Conservation (phyloP, 2,888 invertebrate genomes). For the Sycophila texana region DNA sequence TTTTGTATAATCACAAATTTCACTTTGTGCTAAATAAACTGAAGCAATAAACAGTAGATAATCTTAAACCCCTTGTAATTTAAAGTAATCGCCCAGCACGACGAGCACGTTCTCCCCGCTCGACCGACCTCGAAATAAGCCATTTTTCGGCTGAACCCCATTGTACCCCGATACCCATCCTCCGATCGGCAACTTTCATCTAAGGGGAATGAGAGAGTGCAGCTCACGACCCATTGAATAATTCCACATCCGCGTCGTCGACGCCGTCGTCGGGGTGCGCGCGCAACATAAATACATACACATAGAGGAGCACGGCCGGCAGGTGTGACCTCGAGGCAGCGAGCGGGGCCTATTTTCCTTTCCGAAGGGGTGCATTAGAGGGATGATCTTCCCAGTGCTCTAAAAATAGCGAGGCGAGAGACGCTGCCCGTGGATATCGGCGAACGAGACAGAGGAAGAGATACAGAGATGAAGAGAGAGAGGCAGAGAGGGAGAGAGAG, state of each 20-base stretch:
- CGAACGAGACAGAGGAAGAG: conserved; percentile 24
- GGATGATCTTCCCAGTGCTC: conserved; percentile 39
- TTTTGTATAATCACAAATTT: no score
- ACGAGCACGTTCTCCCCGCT: no score
- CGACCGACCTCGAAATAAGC: no score
- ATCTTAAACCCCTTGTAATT: no score
- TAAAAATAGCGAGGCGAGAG: conserved; percentile 36
- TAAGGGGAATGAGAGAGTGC: no score
- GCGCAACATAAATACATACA: conserved; percentile 7
- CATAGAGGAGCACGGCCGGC: not conserved
- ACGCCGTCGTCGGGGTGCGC: not conserved
- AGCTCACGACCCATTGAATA: conserved; percentile 15
- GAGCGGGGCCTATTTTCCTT: conserved; percentile 40
- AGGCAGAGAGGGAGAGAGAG: conserved; percentile 7
- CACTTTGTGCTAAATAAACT: no score
- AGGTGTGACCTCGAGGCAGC: conserved; percentile 37
- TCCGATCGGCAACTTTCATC: not conserved
- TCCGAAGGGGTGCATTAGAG: conserved; percentile 50
- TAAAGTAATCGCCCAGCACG: no score
- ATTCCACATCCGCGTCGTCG: not conserved
- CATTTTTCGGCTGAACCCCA: no score
- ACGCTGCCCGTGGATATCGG: not conserved
- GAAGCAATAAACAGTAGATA: no score
- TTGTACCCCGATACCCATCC: not conserved
- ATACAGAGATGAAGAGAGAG: not conserved